Base-by-base conservation (phyloP, 2,888 invertebrate species). In the Xanthia togata region DNA sequence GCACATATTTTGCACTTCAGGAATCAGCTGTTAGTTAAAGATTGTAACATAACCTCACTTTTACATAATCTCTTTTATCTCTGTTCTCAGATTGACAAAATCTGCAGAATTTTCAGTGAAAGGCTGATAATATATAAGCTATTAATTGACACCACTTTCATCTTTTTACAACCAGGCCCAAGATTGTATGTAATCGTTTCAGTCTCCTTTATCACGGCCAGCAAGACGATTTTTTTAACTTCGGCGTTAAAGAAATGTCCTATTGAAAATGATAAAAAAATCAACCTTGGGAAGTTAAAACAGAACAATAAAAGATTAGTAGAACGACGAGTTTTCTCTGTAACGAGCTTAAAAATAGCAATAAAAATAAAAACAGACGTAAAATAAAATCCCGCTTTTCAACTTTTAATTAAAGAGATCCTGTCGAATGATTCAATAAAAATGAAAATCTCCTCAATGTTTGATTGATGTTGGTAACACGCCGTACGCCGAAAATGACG, bases 371-470 rank as follows among this genome's bases (percentile, higher is more conserved):
- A 65, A 55, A 55, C 35, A 31, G 20, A 14, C 59, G 38, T 73
- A 53, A 71, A 68, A 60, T 35, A 47, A 60, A 63, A 50, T 41
- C 20, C 1, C 11, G 14, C 35, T n/a, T 72, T 64, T 50, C 26
- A 78, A 38, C 31, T 69, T 72, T 78, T 73, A 70, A 83, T 83
- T 78, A 73, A 60, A 65, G 44, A 47, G 9, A 55, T 64, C 9
- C 6, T 20, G 53, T 23, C 47, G 4, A 73, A 68, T 55, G 55
- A 38, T 41, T 35, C 14, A 38, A 23, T 59, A 44, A 50, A 70
- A 75, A 53, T 17, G 38, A 73, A 60, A 73, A 59, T 6, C 1
- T 47, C n/a, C 14, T 59, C 26, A 41, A 67, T 26, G 5, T 65
- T 75, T 76, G 70, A 76, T 84, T 76, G 69, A 70, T 73, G 70